These are phyloP conservation scores for Mycteria americana DNA, from an alignment of 2,797 vertebrate species.

Conservation along the genomic window DNA sequence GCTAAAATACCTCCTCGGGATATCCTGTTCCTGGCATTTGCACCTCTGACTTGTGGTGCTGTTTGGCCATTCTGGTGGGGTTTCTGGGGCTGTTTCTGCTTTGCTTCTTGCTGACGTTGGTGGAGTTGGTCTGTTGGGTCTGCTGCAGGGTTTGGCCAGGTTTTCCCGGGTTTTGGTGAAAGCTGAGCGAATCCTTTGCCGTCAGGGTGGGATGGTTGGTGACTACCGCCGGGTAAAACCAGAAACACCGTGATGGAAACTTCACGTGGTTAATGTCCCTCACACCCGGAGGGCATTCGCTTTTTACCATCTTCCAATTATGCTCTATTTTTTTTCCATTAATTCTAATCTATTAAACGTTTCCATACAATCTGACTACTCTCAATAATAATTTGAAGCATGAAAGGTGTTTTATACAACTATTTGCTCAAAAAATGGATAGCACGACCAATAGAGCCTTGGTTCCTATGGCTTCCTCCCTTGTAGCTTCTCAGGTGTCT, in stretches of 20 bases:
- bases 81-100: background rate
- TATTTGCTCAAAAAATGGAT: background rate
- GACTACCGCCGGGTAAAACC: background rate
- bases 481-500: background rate
- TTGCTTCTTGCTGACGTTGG: background rate
- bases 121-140: background rate
- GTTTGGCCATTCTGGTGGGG: background rate
- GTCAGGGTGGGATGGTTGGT: rapidly evolving
- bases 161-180: background rate
- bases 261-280: background rate
- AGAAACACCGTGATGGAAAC: rapidly evolving
- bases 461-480: background rate
- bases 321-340: background rate
- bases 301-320: background rate
- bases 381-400: background rate
- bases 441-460: background rate
- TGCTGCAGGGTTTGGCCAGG: background rate
- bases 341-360: background rate
- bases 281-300: background rate
- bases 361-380: background rate
- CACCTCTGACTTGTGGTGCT: rapidly evolving
- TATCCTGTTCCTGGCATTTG: background rate
- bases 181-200: background rate
- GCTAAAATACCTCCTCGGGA: background rate
- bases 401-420: background rate